phyloP scores from a whole-genome alignment of 2,888 invertebrate species.

The Ariolimax columbianus region DNA sequence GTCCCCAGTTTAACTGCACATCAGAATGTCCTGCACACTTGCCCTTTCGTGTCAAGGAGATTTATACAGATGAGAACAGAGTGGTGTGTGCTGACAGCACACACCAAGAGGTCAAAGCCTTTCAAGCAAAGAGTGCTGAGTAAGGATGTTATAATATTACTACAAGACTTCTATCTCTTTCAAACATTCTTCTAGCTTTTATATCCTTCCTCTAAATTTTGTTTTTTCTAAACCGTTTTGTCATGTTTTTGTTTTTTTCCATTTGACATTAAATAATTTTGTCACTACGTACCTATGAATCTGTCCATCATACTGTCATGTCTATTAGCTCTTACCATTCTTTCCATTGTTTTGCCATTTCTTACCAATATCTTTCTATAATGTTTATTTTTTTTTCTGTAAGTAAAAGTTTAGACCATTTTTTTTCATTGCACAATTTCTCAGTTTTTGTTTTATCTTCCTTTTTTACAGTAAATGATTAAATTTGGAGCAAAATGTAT shows the following conservation, averaged over 20 bases:
- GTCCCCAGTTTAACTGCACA: slow-evolving; percentile 88
- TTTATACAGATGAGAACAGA: slow-evolving; percentile 55
- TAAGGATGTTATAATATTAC: slow-evolving; percentile 35
- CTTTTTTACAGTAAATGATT: too few species aligned
- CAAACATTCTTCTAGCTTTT: neutral
- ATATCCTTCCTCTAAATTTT: too few species aligned
- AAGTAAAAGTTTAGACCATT: too few species aligned
- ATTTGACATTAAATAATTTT: neutral
- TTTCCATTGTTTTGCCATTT: neutral
- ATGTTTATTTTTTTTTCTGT: too few species aligned
- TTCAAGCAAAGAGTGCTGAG: slow-evolving; percentile 58
- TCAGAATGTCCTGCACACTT: slow-evolving; percentile 85
- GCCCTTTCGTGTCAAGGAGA: slow-evolving; percentile 83
- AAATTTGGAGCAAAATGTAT: too few species aligned
- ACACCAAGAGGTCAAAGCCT: slow-evolving; percentile 62
- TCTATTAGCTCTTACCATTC: neutral
- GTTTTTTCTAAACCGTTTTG: neutral
- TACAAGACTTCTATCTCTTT: neutral
- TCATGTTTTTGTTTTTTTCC: neutral
- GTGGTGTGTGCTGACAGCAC: slow-evolving; percentile 69
- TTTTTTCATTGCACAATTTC: too few species aligned
- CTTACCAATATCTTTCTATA: too few species aligned
- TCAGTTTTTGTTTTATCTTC: too few species aligned
- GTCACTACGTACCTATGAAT: neutral
- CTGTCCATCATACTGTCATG: neutral